These are phyloP conservation scores for Bombus sylvicola DNA, from an alignment of 1,140 invertebrate species.

Conservation along the genomic window DNA sequence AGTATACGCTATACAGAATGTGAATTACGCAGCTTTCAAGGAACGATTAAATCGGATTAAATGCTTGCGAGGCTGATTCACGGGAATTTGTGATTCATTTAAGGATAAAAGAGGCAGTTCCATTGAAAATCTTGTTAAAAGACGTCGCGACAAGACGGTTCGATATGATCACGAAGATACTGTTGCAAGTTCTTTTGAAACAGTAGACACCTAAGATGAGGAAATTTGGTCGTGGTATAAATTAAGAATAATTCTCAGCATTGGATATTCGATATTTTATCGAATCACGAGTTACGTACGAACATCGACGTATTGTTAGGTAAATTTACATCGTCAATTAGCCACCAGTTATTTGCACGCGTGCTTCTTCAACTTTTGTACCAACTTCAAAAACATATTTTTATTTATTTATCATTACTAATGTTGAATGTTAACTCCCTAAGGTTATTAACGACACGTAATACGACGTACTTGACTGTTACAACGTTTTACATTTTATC, in stretches of 20 bases:
- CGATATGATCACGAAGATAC: not conserved
- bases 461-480: no score
- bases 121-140: not conserved
- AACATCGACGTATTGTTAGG: not conserved
- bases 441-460: no score
- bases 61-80: not conserved
- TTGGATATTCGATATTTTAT: not conserved
- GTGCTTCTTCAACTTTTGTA: no score
- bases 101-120: not conserved
- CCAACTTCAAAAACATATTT: no score
- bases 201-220: not conserved
- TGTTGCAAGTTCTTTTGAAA: not conserved
- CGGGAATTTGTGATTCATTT: not conserved
- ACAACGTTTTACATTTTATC: no score
- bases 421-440: no score
- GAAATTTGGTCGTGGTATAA: not conserved
- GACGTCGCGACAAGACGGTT: not conserved
- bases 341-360: no score
- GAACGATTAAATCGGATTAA: conserved; percentile 4
- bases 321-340: no score
- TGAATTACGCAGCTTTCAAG: not conserved
- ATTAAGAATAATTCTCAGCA: not conserved
- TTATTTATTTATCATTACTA: no score
- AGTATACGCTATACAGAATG: not conserved
- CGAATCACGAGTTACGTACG: not conserved